Evolutionary conservation across 2,888 invertebrate genomes (phyloP), one percentile per base, ranked within the genome.

Genomic region (Melanargia galathea): DNA sequence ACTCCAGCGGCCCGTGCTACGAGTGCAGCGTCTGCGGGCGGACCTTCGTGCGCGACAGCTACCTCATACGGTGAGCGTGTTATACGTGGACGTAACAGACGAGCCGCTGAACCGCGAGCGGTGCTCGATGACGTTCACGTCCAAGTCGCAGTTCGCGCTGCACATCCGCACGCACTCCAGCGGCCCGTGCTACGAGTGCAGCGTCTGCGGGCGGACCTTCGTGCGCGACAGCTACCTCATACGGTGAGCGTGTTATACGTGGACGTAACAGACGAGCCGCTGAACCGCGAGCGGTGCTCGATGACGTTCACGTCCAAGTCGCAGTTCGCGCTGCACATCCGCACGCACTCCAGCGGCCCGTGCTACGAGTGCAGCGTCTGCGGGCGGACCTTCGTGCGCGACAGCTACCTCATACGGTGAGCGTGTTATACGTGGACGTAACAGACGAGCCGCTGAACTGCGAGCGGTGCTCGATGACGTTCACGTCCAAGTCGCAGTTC

Each of bases 191-290:
- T 95, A 94, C 86, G 94, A 95, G 84, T 96, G 96, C 82, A 93
- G 93, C 76, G 93, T 95, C 35, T 96, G 96, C 79, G 94, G 95
- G 2, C 93, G 95, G 64, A 94, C 94, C 56, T 96, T 96, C 80
- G 94, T 95, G 66, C 92, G 95, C 73, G 95, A 96, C 87, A 95
- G 95, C 81, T 95, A 95, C 87, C 92, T 96, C 69, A 95, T 96
- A 80, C 69, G 74, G 74, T 74, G 59, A 18, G 20, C 18, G 10
- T 16, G 46, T 11, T 16, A 13, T 74, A 93, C 95, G 72, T 95
- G 95, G 96, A 96, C 84, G 94, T 95, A 59, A 94, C 95, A 6
- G 95, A 95, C 80, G 94, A 95, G 84, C 95, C 95, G 40, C 80
- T 95, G 74, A 93, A 93, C 73, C 95, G 95, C 87, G 94, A 94